Evolutionary conservation across 2,797 vertebrate genomes (phyloP).

Genomic region (Parauchenoglanis ngamensis): DNA sequence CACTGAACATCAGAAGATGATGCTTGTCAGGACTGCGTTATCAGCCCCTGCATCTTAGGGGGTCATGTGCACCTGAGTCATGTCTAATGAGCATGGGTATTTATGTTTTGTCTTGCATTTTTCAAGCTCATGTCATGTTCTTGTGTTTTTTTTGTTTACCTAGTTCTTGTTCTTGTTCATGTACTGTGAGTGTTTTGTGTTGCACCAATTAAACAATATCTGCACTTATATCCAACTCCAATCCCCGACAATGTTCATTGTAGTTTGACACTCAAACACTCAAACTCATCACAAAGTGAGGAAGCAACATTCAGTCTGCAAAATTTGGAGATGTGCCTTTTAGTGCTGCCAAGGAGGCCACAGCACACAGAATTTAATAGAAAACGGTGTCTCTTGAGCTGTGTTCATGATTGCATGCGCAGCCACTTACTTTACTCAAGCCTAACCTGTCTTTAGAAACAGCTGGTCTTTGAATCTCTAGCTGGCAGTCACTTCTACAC

Average conservation of each 20-base stretch:
- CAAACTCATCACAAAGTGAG: neutral
- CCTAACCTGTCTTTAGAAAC: slow-evolving; percentile 3
- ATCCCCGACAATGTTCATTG: neutral
- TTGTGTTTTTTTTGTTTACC: no score
- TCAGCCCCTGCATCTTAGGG: no score
- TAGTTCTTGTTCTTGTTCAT: neutral
- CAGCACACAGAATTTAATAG: neutral
- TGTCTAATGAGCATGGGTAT: no score
- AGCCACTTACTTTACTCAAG: neutral
- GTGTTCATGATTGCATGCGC: neutral
- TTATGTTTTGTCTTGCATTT: no score
- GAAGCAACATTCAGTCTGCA: neutral
- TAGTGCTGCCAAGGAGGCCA: neutral
- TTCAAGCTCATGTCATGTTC: no score
- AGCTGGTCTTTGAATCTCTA: neutral
- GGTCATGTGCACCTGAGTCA: no score
- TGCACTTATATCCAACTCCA: neutral
- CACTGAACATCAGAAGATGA: neutral
- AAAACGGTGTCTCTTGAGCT: neutral
- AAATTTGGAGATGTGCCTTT: neutral
- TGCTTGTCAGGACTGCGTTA: no score
- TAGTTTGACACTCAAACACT: neutral
- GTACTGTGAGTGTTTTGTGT: neutral
- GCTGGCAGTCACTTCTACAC: neutral
- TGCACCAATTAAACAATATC: neutral